Base-by-base conservation (phyloP, 2,888 invertebrate species). In the Melanchra persicariae region DNA sequence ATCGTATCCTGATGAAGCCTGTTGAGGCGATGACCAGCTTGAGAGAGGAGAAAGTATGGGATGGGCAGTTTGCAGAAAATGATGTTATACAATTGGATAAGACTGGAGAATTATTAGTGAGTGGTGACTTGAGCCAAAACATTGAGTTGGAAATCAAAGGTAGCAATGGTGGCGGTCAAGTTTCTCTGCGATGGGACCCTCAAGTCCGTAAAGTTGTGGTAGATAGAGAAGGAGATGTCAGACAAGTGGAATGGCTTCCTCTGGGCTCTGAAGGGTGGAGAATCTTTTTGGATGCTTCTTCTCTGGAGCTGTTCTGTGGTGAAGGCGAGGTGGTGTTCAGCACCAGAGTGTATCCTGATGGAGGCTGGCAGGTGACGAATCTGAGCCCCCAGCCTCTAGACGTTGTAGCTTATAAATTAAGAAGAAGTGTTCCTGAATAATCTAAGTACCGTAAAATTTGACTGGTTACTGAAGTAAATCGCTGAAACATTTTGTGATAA, bases 281-380 rank as follows among this genome's bases (percentile, higher is more conserved):
- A 66, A 85, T 96, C 1, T 95, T 94, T 82, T 78, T 96, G 8
- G 96, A 96, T 68, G 88, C 95, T 5, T 94, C 95, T 81, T 95
- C 95, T 3, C 40, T 96, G 67, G 96, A 96, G 77, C 74, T 95
- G 54, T 96, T 96, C 86, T 95, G 95, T 61, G 95, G 96, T 0
- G 93, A 94, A 77, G 96, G 96, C 0, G 96, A 95, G 69, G 95
- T 93, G 1, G 95, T 95, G 0, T 94, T 96, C 81, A 96, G 95
- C 74, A 91, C 88, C n/a, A 89, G 96, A 19, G 88, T 92, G 1
- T 95, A 87, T 69, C 93, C 94, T 34, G 86, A 91, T 2, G 95
- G 95, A 2, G 88, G 88, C 15, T 95, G 95, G 95, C 87, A 74
- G n/a, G 74, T 95, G 2, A 92, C 17, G 0, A 74, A 74, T 43